phyloP scores from a whole-genome alignment of 2,797 vertebrate genomes.

The Gouania willdenowi region DNA sequence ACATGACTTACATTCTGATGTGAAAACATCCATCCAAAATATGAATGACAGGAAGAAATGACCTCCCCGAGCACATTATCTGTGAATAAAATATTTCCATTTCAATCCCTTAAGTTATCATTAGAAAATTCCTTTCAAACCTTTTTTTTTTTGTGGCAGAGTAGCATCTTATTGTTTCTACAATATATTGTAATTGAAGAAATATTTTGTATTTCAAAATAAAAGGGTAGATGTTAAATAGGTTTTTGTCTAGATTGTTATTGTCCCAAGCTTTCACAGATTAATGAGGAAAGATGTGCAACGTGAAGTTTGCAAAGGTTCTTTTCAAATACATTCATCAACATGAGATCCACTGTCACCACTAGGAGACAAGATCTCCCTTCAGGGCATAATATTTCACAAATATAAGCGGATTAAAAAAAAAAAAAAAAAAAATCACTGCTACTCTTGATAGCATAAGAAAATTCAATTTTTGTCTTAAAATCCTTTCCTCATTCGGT shows the following conservation, averaged over 20 bases:
- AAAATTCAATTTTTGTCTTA: constrained; percentile 19
- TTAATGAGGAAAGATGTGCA: background rate
- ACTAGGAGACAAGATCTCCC: constrained; percentile 12
- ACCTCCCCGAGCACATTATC: too few species aligned
- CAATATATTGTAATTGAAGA: too few species aligned
- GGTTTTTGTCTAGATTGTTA: background rate
- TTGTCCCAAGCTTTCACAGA: too few species aligned
- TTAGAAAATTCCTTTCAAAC: too few species aligned
- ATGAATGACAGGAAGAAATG: too few species aligned
- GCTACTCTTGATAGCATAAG: constrained; percentile 5
- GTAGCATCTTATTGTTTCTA: too few species aligned
- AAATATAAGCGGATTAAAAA: constrained; percentile 9
- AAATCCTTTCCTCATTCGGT: constrained; percentile 17
- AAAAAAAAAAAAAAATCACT: constrained; percentile 14
- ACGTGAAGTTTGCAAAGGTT: too few species aligned
- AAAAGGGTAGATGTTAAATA: background rate
- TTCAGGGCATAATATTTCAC: constrained; percentile 21
- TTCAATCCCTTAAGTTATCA: too few species aligned
- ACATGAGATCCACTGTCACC: constrained; percentile 12
- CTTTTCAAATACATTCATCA: constrained; percentile 1
- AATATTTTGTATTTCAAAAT: background rate
- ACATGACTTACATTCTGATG: too few species aligned
- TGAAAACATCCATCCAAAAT: too few species aligned
- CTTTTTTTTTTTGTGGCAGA: too few species aligned
- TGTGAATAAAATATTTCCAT: too few species aligned